Conservation (phyloP, 2,888 invertebrate species). For the Pecten maximus region DNA sequence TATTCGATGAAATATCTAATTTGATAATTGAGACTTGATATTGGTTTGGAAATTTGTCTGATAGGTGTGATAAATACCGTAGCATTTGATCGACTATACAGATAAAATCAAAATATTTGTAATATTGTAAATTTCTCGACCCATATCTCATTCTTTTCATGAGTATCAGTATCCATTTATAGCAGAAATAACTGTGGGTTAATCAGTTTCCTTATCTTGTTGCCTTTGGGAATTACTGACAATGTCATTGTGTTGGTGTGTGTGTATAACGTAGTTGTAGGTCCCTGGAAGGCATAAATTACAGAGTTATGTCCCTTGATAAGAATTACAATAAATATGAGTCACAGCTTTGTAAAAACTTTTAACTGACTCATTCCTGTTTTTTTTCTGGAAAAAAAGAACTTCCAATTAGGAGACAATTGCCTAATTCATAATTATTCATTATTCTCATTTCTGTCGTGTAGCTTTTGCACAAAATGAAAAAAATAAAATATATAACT, state of each 20-base stretch:
- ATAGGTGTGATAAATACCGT: not conserved
- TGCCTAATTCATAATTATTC: conserved; percentile 18
- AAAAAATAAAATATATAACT: not conserved
- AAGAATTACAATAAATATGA: not conserved
- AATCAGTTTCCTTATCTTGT: not conserved
- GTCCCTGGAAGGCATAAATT: not conserved
- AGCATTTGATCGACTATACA: not conserved
- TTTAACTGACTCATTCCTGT: not conserved
- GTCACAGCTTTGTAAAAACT: not conserved
- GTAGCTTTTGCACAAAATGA: not conserved
- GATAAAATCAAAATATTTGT: not conserved
- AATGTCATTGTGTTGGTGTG: not conserved
- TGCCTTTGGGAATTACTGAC: not conserved
- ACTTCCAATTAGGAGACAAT: not conserved
- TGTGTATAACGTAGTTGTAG: not conserved
- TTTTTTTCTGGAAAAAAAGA: not conserved
- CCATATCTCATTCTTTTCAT: not conserved
- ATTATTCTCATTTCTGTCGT: not conserved
- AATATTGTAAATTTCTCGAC: not conserved
- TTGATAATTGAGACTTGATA: no score
- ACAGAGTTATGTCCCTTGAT: not conserved
- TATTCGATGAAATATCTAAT: no score
- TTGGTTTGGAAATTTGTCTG: not conserved
- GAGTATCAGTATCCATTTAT: not conserved
- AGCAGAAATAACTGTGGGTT: not conserved